These are phyloP conservation scores for Melanotaenia parkinsoni DNA, from an alignment of 2,797 vertebrate species.

Conservation along the genomic window DNA sequence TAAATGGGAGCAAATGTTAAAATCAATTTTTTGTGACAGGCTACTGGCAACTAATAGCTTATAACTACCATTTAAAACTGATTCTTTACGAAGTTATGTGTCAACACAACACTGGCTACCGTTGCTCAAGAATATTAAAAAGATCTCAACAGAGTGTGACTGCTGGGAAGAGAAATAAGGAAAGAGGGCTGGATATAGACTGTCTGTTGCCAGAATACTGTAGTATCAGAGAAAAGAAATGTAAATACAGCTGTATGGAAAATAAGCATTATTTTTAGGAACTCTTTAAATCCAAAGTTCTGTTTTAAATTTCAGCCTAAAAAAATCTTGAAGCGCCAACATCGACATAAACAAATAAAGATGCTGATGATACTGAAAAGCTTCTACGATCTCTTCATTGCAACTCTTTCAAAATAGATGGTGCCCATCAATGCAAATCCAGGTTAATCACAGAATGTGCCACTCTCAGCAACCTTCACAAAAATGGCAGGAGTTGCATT, in stretches of 20 bases:
- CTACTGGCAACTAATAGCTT: too few relatives aligned
- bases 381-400: neutral
- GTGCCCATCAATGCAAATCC: neutral
- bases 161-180: too few relatives aligned
- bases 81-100: too few relatives aligned
- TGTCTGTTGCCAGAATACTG: neutral
- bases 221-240: neutral
- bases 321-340: neutral
- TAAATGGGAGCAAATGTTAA: too few relatives aligned
- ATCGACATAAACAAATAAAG: neutral
- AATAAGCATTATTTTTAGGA: neutral
- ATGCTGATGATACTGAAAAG: neutral
- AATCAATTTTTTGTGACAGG: too few relatives aligned
- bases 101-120: too few relatives aligned
- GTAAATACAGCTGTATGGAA: neutral
- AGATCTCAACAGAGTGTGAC: too few relatives aligned
- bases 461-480: slow-evolving; percentile 4
- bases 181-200: too few relatives aligned
- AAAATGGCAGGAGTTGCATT: neutral
- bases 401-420: neutral
- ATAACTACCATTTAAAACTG: too few relatives aligned
- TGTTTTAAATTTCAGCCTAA: neutral
- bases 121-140: too few relatives aligned
- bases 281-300: neutral
- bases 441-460: neutral